Base-by-base conservation (phyloP, 2,888 invertebrate genomes). In the Cosmorhoe ocellata region DNA sequence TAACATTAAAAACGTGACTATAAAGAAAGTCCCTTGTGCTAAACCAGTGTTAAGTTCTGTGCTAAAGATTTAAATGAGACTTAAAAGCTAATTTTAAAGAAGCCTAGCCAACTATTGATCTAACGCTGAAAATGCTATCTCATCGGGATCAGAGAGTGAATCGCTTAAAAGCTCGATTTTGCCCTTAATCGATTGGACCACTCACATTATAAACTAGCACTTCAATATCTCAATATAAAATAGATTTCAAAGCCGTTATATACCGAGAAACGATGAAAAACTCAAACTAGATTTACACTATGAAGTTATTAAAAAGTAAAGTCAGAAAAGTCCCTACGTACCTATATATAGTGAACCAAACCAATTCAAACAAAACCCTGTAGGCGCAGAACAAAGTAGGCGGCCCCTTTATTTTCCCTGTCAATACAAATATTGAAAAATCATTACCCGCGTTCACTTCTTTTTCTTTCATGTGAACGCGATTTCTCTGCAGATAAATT, bases 361-460 rank as follows among this genome's bases (percentile, higher is more conserved):
- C 63, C 67, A 67, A 64, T 66, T 53, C 60, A 56, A 60, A 60
- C 61, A 60, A 60, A 60, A 59, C 38, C 67, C 64, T 59, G 52
- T 26, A 64, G 63, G 61, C 61, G 58, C 51, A 39, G 43, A 52
- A 52, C 26, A 43, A 57, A 49, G 59, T 58, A 59, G 64, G 59
- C 67, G 53, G 63, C 61, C 70, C 67, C 62, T 69, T n/a, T 76
- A 79, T 76, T 76, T 76, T 74, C 67, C 69, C 64, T 69, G 73
- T 74, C 74, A 78, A 79, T 74, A 79, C 71, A 77, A 79, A 78
- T 76, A 78, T 75, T 76, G 74, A 76, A 76, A 81, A 79, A 76
- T 78, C 73, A 76, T 81, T 79, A 78, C 69, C 69, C 66, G 61
- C 69, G 68, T 71, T 72, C 69, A 70, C 66, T 68, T 74, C 66